Evolutionary conservation across 1,140 invertebrate species (phyloP).

Genomic region (Caerostris extrusa): DNA sequence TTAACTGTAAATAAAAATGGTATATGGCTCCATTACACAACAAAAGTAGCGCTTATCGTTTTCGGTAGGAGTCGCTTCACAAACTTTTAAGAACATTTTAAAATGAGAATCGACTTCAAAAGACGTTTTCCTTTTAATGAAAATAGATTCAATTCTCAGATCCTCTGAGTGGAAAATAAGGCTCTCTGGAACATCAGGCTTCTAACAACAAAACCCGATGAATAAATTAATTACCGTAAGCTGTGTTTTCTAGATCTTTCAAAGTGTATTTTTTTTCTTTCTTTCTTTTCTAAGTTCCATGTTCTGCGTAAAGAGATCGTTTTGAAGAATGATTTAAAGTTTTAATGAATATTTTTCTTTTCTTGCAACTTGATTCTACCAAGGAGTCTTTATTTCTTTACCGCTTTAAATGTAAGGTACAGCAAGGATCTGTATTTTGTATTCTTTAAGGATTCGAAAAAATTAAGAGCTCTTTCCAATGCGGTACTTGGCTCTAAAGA

Average conservation of each 20-base stretch:
- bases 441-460: neutral
- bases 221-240: constrained; percentile 70
- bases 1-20: constrained; percentile 27
- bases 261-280: neutral
- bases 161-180: constrained; percentile 52
- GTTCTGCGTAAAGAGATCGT: neutral
- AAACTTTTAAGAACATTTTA: constrained; percentile 1
- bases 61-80: neutral
- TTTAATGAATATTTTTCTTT: constrained; percentile 58
- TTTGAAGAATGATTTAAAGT: constrained; percentile 58
- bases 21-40: neutral
- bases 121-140: constrained; percentile 54
- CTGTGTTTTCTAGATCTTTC: constrained; percentile 56
- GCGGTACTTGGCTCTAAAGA: neutral
- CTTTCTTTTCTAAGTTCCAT: neutral
- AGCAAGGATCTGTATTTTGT: neutral
- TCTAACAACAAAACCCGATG: constrained; percentile 38
- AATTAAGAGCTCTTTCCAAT: neutral
- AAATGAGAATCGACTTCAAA: constrained; percentile 60
- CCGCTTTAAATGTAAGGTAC: neutral
- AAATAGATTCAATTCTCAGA: constrained; percentile 52
- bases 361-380: constrained; percentile 45
- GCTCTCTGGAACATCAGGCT: constrained; percentile 20
- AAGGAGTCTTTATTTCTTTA: constrained; percentile 1
- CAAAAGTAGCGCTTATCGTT: constrained; percentile 14